Evolutionary conservation across 2,797 vertebrate genomes (phyloP).

Genomic region (Adelosebastes latens): DNA sequence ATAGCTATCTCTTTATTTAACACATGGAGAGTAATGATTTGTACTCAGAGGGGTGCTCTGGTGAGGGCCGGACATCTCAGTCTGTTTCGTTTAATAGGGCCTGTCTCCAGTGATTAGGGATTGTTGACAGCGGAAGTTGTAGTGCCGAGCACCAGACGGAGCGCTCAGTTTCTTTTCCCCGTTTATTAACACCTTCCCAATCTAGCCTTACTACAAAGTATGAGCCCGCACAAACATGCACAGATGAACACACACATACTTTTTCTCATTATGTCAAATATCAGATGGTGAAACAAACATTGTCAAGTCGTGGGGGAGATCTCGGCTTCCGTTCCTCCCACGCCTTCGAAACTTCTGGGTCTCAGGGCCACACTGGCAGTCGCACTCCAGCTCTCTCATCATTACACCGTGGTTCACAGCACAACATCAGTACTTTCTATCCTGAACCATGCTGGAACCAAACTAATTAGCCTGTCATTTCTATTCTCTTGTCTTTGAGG

Average conservation of each 20-base stretch:
- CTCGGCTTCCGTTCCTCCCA: conserved; percentile 53
- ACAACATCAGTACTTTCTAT: conserved; percentile 54
- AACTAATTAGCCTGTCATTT: conserved; percentile 78
- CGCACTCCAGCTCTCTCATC: conserved; percentile 64
- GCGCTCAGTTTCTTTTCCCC: conserved; percentile 40
- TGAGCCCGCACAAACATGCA: background rate
- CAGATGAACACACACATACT: conserved; percentile 19
- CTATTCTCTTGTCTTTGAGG: conserved; percentile 65
- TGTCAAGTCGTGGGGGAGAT: conserved; percentile 55
- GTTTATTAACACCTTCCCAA: conserved; percentile 64
- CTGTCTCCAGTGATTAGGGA: conserved; percentile 78
- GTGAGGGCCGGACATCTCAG: conserved; percentile 68
- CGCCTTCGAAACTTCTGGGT: conserved; percentile 59
- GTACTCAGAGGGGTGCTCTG: conserved; percentile 65
- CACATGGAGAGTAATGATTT: conserved; percentile 73
- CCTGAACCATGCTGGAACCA: conserved; percentile 64
- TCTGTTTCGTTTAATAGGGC: conserved; percentile 73
- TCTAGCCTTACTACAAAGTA: conserved; percentile 27
- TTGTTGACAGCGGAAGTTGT: conserved; percentile 74
- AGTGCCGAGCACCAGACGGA: conserved; percentile 63
- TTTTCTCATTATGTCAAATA: conserved; percentile 75
- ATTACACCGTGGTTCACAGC: conserved; percentile 64
- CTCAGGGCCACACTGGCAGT: conserved; percentile 66
- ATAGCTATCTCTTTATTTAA: conserved; percentile 60
- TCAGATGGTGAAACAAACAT: conserved; percentile 67